Percentiles rank a stretch among this genome's conserved stretches.
Evolutionary conservation across 2,113 vertebrate species (phyloP).

Genomic region (cat (Felis catus)): F.catus_Fca126_mat1.0 CM031416.1:43653501-43654000

Average conservation of each 20-base stretch:
- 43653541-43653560: neutral
- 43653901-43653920: neutral
- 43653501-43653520: neutral
- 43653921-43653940: neutral
- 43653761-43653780: rapidly evolving
- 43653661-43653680: neutral
- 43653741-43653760: neutral
- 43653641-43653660: neutral
- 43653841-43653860: neutral
- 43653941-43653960: neutral
- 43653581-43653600: neutral
- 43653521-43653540: neutral
- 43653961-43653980: neutral
- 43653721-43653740: neutral
- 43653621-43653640: neutral
- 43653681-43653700: neutral
- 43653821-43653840: neutral
- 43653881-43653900: neutral
- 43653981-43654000: neutral
- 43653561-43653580: neutral
- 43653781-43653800: neutral
- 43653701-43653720: neutral
- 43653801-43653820: neutral
- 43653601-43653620: neutral
- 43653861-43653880: neutral